Percentiles rank a stretch among this genome's conserved stretches.
phyloP scores from a whole-genome alignment of 2,797 vertebrate genomes.

The Peromyscus aztecus region DNA sequence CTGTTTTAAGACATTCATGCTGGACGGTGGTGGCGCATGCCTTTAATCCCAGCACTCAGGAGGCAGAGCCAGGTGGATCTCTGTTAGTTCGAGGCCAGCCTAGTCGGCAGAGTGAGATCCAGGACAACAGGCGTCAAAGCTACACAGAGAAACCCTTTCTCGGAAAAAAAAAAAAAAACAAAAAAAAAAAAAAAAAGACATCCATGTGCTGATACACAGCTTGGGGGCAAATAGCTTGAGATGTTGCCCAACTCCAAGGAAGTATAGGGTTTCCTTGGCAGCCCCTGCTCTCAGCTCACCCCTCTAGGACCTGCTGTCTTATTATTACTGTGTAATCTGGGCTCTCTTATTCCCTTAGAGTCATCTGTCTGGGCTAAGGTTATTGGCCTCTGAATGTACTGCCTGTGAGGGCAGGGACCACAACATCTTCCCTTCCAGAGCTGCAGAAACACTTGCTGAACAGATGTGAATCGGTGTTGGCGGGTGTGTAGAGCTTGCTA shows the following conservation, averaged over 20 bases:
- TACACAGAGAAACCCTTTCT: too few relatives aligned
- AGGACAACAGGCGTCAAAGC: too few relatives aligned
- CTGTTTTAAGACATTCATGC: neutral
- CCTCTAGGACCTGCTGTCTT: neutral
- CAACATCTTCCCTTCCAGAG: neutral
- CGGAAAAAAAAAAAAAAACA: too few relatives aligned
- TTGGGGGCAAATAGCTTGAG: neutral
- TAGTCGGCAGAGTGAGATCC: too few relatives aligned
- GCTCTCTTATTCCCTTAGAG: neutral
- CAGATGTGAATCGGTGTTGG: neutral
- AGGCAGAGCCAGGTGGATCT: too few relatives aligned
- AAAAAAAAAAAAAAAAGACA: neutral
- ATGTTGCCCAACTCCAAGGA: neutral
- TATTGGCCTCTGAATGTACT: neutral
- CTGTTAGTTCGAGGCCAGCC: too few relatives aligned
- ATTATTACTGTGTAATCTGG: neutral
- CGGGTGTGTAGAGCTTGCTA: neutral
- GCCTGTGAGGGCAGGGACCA: neutral
- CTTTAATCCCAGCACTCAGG: too few relatives aligned
- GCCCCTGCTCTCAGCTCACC: neutral
- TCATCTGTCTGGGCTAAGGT: neutral
- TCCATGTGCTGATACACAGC: neutral
- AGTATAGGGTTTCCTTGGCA: neutral
- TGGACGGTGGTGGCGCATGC: too few relatives aligned
- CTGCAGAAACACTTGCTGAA: constrained; percentile 44